phyloP scores from a whole-genome alignment of 2,888 invertebrate species.

The Ypsolopha scabrella region DNA sequence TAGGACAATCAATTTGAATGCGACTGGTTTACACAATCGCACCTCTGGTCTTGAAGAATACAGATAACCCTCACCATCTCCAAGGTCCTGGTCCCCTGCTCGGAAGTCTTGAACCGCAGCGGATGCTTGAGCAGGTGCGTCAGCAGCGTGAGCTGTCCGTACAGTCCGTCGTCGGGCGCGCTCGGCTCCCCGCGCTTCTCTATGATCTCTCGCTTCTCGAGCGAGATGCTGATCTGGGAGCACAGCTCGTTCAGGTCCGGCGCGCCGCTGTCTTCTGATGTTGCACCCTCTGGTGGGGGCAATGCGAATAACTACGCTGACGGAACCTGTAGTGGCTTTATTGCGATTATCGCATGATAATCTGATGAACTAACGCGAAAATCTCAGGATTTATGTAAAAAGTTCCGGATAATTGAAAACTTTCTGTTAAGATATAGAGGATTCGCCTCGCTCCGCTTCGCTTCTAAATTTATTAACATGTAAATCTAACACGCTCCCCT shows the following conservation, averaged over 20 bases:
- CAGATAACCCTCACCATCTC: conserved; percentile 57
- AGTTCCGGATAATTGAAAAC: no score
- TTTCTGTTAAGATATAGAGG: no score
- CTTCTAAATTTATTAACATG: no score
- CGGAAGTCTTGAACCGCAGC: conserved; percentile 85
- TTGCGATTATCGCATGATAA: no score
- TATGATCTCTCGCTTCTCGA: conserved; percentile 82
- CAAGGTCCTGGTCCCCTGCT: conserved; percentile 77
- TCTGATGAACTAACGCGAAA: no score
- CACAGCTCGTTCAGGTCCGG: conserved; percentile 78
- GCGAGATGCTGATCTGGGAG: conserved; percentile 78
- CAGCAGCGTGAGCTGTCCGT: conserved; percentile 87
- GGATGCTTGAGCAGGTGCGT: conserved; percentile 92
- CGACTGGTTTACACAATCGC: no score
- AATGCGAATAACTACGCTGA: background rate
- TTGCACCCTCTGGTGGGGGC: conserved; percentile 40
- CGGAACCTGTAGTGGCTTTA: no score
- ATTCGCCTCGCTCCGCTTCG: no score
- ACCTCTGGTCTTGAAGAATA: no score
- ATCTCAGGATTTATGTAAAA: no score
- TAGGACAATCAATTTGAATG: no score
- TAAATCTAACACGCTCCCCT: no score
- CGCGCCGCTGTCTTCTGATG: conserved; percentile 58
- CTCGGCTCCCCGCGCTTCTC: conserved; percentile 85
- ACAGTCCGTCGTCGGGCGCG: conserved; percentile 90